Conservation (phyloP, 2,888 invertebrate genomes). For the Epinotia demarniana region DNA sequence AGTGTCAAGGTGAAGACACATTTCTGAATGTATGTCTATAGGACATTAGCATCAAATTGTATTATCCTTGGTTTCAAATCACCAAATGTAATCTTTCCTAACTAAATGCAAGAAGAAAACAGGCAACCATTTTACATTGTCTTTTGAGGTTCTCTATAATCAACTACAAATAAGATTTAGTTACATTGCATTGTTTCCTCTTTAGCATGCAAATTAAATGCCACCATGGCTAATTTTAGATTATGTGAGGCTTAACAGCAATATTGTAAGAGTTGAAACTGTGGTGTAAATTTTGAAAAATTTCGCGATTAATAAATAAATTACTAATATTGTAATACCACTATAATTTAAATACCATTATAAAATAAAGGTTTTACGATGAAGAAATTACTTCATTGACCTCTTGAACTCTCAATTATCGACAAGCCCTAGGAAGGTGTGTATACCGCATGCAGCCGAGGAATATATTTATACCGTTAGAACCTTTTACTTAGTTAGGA, state of each 20-base stretch:
- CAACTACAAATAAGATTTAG: neutral
- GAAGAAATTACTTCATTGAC: constrained; percentile 14
- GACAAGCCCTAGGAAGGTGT: constrained; percentile 16
- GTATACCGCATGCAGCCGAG: neutral
- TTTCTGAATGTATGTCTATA: neutral
- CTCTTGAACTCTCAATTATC: constrained; percentile 13
- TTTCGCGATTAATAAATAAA: neutral
- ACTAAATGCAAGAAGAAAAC: neutral
- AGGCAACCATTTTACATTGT: neutral
- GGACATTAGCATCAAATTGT: neutral
- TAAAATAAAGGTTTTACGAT: neutral
- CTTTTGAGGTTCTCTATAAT: neutral
- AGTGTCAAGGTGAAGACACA: constrained; percentile 23
- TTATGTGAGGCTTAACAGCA: neutral
- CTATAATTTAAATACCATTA: neutral
- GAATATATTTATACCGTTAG: neutral
- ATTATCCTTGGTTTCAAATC: neutral
- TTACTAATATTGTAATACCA: neutral
- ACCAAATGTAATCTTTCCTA: neutral
- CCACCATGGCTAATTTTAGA: neutral
- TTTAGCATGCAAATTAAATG: neutral
- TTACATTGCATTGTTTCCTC: neutral
- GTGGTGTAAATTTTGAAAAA: too few species aligned
- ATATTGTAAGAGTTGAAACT: too few species aligned
- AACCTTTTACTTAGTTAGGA: neutral